These are phyloP conservation scores for Phlogophora meticulosa DNA, from an alignment of 2,888 invertebrate genomes.

Conservation along the genomic window DNA sequence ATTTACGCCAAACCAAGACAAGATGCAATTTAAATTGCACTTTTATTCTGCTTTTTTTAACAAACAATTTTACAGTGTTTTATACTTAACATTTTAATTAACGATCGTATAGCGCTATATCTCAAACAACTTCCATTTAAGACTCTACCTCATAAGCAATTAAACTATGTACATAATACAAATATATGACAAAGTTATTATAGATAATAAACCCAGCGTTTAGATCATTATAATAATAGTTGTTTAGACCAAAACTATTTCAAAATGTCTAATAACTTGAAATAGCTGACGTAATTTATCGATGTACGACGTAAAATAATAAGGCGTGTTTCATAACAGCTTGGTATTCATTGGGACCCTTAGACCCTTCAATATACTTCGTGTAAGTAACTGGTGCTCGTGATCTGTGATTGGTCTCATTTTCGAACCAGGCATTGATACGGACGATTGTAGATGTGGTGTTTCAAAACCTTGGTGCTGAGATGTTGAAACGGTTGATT, in stretches of 20 bases:
- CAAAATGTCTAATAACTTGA: slow-evolving; percentile 47
- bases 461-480: slow-evolving; percentile 50
- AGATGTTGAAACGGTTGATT: slow-evolving; percentile 53
- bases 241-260: slow-evolving; percentile 49
- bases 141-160: slow-evolving; percentile 37
- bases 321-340: slow-evolving; percentile 30
- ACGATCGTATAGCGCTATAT: slow-evolving; percentile 17
- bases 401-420: slow-evolving; percentile 51
- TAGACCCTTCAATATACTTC: slow-evolving; percentile 41
- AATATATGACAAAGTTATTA: slow-evolving; percentile 46
- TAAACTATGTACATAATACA: slow-evolving; percentile 50
- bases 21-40: slow-evolving; percentile 26
- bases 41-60: slow-evolving; percentile 9
- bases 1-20: slow-evolving; percentile 34
- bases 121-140: slow-evolving; percentile 13
- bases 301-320: slow-evolving; percentile 51
- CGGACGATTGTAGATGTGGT: slow-evolving; percentile 16
- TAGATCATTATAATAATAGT: slow-evolving; percentile 52
- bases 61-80: background rate
- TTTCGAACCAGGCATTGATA: slow-evolving; percentile 40
- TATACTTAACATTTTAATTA: slow-evolving; percentile 2
- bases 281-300: slow-evolving; percentile 50
- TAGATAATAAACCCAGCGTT: slow-evolving; percentile 45
- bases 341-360: slow-evolving; percentile 25
- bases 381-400: slow-evolving; percentile 51